A percentile compares a stretch with the other conserved stretches of the same genome.
These are phyloP conservation scores for Petromus typicus DNA, from an alignment of 2,113 vertebrate genomes.

Conservation along the genomic window DNA sequence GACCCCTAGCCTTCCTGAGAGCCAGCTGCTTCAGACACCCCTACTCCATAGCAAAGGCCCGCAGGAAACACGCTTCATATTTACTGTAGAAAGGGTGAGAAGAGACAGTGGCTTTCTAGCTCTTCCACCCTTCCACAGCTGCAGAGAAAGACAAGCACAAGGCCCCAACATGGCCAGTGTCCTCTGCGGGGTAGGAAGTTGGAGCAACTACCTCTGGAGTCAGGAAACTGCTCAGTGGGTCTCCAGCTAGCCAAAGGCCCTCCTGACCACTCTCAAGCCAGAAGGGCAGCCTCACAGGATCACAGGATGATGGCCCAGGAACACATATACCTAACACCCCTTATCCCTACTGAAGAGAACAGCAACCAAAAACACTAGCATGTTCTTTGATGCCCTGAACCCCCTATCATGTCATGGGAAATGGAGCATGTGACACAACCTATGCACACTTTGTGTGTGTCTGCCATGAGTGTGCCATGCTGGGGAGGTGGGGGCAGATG, in stretches of 20 bases:
- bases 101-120: neutral
- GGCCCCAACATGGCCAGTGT: neutral
- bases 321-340: neutral
- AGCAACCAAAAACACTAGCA: neutral
- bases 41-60: constrained; percentile 72
- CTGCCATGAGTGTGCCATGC: neutral
- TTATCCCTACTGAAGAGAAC: neutral
- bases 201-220: neutral
- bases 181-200: neutral
- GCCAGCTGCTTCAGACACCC: constrained; percentile 74
- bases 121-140: no score
- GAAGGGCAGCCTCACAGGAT: neutral
- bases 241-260: neutral
- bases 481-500: neutral
- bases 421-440: neutral
- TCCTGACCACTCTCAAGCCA: neutral
- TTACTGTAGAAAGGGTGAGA: neutral
- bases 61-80: constrained; percentile 79
- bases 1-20: constrained; percentile 74
- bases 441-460: neutral
- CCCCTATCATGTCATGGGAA: neutral
- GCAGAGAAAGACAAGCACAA: neutral
- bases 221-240: neutral
- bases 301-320: neutral
- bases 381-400: neutral